Evolutionary conservation across 2,888 invertebrate species (phyloP).

Genomic region (Cantharis lateralis): DNA sequence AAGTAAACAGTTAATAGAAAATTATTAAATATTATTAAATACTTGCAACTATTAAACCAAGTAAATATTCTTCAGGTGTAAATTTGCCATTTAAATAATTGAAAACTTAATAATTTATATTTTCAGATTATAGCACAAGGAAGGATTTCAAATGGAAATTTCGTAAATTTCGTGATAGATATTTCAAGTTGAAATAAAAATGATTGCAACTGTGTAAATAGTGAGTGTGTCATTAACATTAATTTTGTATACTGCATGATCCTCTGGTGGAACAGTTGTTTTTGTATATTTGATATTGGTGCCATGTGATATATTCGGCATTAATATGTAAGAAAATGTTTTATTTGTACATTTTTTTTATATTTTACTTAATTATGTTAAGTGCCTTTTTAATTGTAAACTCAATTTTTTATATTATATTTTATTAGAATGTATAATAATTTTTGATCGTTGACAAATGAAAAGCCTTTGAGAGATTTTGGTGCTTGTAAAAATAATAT

Average conservation of each 20-base stretch:
- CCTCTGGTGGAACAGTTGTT: conserved; percentile 14
- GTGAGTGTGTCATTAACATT: conserved; percentile 10
- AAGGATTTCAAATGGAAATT: conserved; percentile 17
- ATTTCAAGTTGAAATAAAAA: conserved; percentile 19
- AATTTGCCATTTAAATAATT: background rate
- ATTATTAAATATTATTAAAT: background rate
- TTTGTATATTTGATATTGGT: conserved; percentile 40
- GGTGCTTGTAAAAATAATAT: conserved; percentile 35
- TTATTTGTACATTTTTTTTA: conserved; percentile 43
- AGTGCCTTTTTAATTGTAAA: conserved; percentile 47
- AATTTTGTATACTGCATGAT: conserved; percentile 24
- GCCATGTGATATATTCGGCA: conserved; percentile 51
- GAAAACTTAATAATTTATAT: background rate
- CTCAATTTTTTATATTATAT: conserved; percentile 29
- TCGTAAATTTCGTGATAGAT: conserved; percentile 15
- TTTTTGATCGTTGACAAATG: conserved; percentile 31
- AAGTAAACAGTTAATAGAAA: background rate
- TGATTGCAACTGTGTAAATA: conserved; percentile 22
- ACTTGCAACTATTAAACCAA: background rate
- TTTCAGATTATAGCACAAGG: conserved; percentile 17
- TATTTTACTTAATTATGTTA: conserved; percentile 31
- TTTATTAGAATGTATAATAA: conserved; percentile 32
- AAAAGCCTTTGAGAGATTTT: conserved; percentile 35
- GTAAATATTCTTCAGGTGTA: background rate
- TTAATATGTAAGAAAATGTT: conserved; percentile 42